These are phyloP conservation scores for Caenorhabditis parvicauda DNA, from an alignment of 2,888 invertebrate species.

Conservation along the genomic window DNA sequence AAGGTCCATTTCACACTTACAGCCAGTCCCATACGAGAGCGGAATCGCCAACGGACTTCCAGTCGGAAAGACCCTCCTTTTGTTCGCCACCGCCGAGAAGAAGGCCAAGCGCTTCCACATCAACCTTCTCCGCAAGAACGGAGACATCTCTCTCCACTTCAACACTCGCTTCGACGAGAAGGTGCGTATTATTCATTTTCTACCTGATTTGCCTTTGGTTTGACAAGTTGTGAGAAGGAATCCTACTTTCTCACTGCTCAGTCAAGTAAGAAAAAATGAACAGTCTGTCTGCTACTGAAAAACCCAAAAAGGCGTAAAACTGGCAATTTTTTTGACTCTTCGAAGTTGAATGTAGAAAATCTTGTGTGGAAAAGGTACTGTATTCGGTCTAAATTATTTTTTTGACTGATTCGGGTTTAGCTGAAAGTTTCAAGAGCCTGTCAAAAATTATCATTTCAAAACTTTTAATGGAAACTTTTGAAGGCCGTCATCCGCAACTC, in stretches of 20 bases:
- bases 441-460: slow-evolving; percentile 1
- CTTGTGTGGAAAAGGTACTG: too few species aligned
- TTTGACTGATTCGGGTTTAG: slow-evolving; percentile 1
- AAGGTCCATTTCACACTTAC: slow-evolving; percentile 7
- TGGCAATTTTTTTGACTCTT: slow-evolving; percentile 6
- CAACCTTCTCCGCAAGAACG: slow-evolving; percentile 60
- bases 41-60: slow-evolving; percentile 58
- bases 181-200: slow-evolving; percentile 10
- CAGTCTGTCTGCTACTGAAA: slow-evolving; percentile 7
- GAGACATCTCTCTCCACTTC: slow-evolving; percentile 61
- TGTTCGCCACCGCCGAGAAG: slow-evolving; percentile 62
- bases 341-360: too few species aligned
- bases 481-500: slow-evolving; percentile 53
- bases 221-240: neutral
- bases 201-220: too few species aligned
- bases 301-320: slow-evolving; percentile 9
- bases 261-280: neutral
- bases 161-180: slow-evolving; percentile 59
- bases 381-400: too few species aligned
- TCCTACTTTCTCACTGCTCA: neutral
- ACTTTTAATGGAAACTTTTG: slow-evolving; percentile 7
- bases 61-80: slow-evolving; percentile 57
- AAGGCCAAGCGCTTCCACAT: slow-evolving; percentile 58
- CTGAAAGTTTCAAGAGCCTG: slow-evolving; percentile 3
- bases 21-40: slow-evolving; percentile 59